These are phyloP conservation scores for Oreotrochilus melanogaster DNA, from an alignment of 2,113 vertebrate genomes.

Conservation along the genomic window DNA sequence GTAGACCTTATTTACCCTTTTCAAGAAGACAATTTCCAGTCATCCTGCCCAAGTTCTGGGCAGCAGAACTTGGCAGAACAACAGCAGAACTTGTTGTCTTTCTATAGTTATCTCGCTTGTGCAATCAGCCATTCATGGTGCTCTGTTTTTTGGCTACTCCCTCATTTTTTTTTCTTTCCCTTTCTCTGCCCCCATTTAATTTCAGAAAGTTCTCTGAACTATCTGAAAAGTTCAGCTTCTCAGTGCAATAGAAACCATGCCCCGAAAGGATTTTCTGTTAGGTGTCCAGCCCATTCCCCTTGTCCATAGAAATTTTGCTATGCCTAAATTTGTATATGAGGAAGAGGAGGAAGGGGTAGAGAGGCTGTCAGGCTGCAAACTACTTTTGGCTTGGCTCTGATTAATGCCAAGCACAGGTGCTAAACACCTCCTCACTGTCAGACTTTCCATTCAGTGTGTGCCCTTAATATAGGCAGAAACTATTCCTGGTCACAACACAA, in stretches of 20 bases:
- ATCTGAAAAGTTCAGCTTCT: neutral
- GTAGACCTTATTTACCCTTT: neutral
- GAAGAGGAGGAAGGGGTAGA: neutral
- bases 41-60: neutral
- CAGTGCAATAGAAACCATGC: neutral
- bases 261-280: neutral
- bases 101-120: neutral
- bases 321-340: neutral
- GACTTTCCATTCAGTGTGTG: constrained; percentile 33
- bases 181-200: neutral
- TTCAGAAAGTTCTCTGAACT: neutral
- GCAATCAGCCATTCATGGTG: neutral
- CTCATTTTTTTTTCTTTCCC: neutral
- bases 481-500: constrained; percentile 53
- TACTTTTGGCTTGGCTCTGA: constrained; percentile 24
- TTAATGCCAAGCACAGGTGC: constrained; percentile 36
- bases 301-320: neutral
- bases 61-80: neutral
- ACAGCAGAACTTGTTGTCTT: neutral
- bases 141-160: neutral
- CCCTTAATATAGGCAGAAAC: constrained; percentile 14
- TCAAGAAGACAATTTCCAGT: neutral
- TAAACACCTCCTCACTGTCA: neutral
- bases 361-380: neutral
- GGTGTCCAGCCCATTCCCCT: neutral